Conservation (phyloP, 1,140 invertebrate genomes). For the Lasaia peninsularis region DNA sequence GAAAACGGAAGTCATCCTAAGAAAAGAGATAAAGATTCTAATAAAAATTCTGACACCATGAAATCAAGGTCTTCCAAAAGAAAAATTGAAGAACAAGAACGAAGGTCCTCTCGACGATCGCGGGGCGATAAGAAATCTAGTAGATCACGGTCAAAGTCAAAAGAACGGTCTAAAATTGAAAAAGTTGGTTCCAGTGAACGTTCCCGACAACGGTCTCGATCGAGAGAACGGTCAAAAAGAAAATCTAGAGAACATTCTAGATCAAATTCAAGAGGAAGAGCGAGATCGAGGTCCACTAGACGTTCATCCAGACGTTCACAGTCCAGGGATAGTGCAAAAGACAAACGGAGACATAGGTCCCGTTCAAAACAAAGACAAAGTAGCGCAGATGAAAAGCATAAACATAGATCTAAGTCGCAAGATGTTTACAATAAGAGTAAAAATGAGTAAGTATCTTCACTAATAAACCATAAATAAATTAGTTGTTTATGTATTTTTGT, state of each 20-base stretch:
- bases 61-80: conserved; percentile 53
- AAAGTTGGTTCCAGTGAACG: conserved; percentile 44
- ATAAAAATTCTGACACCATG: conserved; percentile 45
- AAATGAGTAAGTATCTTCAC: conserved; percentile 54
- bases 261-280: conserved; percentile 44
- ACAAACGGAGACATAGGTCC: conserved; percentile 31
- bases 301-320: conserved; percentile 31
- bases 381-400: conserved; percentile 45
- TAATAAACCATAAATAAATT: not conserved
- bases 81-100: conserved; percentile 49
- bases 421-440: conserved; percentile 53
- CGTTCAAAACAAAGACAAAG: conserved; percentile 37
- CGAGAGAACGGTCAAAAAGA: conserved; percentile 45
- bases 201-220: conserved; percentile 47
- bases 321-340: conserved; percentile 35
- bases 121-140: conserved; percentile 42
- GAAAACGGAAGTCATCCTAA: conserved; percentile 50
- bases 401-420: conserved; percentile 59
- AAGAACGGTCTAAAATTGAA: conserved; percentile 45
- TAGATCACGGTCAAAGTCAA: conserved; percentile 45
- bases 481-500: not conserved
- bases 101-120: conserved; percentile 36
- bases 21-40: conserved; percentile 53
- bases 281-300: conserved; percentile 35
- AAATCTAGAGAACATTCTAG: conserved; percentile 49